These are phyloP conservation scores for Phorcus lineatus DNA, from an alignment of 2,888 invertebrate species.

Conservation along the genomic window DNA sequence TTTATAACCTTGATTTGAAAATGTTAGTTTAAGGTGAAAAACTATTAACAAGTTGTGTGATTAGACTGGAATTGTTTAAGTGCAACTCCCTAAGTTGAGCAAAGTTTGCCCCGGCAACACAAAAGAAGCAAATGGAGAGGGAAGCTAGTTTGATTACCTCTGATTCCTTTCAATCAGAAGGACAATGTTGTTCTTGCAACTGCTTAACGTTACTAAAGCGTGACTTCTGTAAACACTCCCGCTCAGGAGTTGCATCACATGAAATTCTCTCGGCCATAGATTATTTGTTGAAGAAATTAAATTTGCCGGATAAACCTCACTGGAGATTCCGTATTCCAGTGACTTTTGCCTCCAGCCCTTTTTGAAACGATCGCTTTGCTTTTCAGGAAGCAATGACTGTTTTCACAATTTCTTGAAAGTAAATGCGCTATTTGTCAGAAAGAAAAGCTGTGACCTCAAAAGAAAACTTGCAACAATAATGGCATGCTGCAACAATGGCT, in stretches of 20 bases:
- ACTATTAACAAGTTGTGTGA: not conserved
- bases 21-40: no score
- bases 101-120: not conserved
- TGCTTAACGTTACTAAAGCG: conserved; percentile 28
- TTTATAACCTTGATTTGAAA: no score
- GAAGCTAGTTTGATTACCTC: not conserved
- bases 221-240: conserved; percentile 28
- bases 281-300: conserved; percentile 46
- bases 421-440: conserved; percentile 38
- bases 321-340: not conserved
- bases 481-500: not conserved
- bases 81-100: not conserved
- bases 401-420: conserved; percentile 43
- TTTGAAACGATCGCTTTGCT: conserved; percentile 3
- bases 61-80: not conserved
- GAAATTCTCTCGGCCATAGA: conserved; percentile 33
- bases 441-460: conserved; percentile 25
- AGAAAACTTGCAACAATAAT: conserved; percentile 24
- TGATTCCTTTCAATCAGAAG: not conserved
- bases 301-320: conserved; percentile 32
- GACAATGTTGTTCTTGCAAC: conserved; percentile 14
- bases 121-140: conserved; percentile 6
- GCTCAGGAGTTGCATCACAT: conserved; percentile 28
- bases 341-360: conserved; percentile 19
- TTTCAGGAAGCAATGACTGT: conserved; percentile 31